These are phyloP conservation scores for Falco cherrug DNA, from an alignment of 2,797 vertebrate genomes.

Conservation along the genomic window DNA sequence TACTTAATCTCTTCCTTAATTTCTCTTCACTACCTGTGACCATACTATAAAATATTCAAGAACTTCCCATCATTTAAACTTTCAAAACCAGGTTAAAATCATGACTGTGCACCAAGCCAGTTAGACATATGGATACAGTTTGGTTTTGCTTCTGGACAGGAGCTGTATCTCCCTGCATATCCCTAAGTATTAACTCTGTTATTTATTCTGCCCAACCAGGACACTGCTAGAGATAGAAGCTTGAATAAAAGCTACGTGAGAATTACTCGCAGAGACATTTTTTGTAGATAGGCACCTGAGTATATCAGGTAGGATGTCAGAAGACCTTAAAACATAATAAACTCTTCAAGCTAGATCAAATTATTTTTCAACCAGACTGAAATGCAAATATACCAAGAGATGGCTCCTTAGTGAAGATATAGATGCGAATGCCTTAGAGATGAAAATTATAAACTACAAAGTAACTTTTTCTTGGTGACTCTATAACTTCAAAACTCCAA, in stretches of 20 bases:
- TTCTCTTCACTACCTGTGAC: neutral
- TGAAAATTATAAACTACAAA: neutral
- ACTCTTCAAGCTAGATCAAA: neutral
- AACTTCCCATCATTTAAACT: neutral
- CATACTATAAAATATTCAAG: neutral
- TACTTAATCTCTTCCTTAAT: neutral
- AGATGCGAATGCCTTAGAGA: neutral
- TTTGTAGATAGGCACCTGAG: neutral
- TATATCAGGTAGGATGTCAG: neutral
- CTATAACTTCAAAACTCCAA: neutral
- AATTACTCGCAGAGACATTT: neutral
- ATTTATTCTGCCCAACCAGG: neutral
- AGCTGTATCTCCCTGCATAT: neutral
- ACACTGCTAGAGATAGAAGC: neutral
- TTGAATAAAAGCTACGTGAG: neutral
- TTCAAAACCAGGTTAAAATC: neutral
- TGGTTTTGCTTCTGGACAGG: neutral
- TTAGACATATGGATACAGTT: neutral
- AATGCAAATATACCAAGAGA: neutral
- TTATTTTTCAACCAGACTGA: neutral
- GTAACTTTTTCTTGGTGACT: neutral
- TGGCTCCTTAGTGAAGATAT: neutral
- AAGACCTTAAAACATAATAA: neutral
- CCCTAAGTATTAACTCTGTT: neutral
- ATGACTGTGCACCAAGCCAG: neutral